Percentiles rank a stretch among this genome's conserved stretches.
phyloP scores from a whole-genome alignment of 2,113 vertebrate species.

The Poecile atricapillus region DNA sequence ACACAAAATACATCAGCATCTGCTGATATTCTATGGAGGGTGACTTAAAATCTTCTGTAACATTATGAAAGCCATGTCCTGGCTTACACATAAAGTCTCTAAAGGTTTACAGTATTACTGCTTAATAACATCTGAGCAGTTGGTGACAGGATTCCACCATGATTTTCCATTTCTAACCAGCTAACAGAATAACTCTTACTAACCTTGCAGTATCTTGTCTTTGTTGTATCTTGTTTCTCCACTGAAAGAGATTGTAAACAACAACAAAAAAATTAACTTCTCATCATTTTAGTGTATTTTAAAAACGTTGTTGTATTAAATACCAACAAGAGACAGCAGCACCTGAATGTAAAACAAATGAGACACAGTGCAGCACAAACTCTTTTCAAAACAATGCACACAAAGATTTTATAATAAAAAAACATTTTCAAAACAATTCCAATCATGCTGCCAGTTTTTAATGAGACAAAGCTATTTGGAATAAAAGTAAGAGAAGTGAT shows the following conservation, averaged over 20 bases:
- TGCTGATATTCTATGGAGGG: not conserved
- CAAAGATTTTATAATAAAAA: not conserved
- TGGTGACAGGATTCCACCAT: not conserved
- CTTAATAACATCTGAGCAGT: not conserved
- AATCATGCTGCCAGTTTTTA: not conserved
- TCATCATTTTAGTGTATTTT: not conserved
- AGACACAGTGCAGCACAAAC: not conserved
- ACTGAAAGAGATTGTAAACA: conserved; percentile 70
- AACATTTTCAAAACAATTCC: not conserved
- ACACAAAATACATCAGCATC: not conserved
- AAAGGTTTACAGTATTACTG: not conserved
- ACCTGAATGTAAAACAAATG: not conserved
- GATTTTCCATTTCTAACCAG: not conserved
- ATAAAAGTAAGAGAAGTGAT: not conserved
- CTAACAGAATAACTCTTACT: not conserved
- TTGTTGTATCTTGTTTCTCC: conserved; percentile 93
- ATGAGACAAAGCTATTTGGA: not conserved
- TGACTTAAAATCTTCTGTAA: not conserved
- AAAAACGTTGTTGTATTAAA: not conserved
- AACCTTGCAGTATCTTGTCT: conserved; percentile 94
- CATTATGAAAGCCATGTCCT: not conserved
- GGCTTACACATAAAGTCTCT: not conserved
- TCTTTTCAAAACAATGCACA: not conserved
- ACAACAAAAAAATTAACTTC: not conserved
- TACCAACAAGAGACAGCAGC: not conserved